Base-by-base conservation (phyloP, 2,888 invertebrate species). In the Leptothorax acervorum region DNA sequence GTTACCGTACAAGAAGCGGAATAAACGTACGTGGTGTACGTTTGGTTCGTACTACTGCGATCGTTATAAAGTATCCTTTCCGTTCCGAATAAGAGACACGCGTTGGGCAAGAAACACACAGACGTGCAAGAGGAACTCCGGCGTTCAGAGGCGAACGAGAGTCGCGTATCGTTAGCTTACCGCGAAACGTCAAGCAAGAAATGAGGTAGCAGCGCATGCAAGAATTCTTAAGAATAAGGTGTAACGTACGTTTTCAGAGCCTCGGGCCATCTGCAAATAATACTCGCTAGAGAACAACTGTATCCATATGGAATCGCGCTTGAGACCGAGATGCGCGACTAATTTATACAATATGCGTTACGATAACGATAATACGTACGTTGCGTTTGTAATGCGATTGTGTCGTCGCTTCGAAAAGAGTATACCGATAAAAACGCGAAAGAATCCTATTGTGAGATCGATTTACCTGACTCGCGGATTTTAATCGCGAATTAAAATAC, bases 231-330 rank as follows among this genome's bases (percentile, higher is more conserved):
- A 84, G 55, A 83, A 82, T 66, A 83, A 83, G 62, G 75, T 88
- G 92, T 90, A 90, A 95, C 95, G 91, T 95, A 95, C 94, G 94
- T 93, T 94, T 93, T 94, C 94, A 90, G 94, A 94, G 93, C 94
- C 94, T 94, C 94, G 94, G 92, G 94, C 93, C 94, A 93, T 91
- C 94, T 95, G 94, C 90, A 94, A 94, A 94, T 91, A 94, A 93
- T 91, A 92, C 86, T 90, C 84, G 82, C 91, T 93, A 90, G 88
- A 88, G 90, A 92, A 90, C 78, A 87, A 86, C 85, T 82, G 85
- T 91, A 86, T 88, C 89, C 91, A 88, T 57, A 63, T 83, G 78
- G 82, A 83, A 55, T 68, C 83, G 86, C 87, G 84, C 79, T 63
- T 88, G 57, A 86, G 73, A 85, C 88, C 63, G 71, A 86, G 75